Conservation (phyloP, 1,140 invertebrate species). For the Danaus melanippus region DNA sequence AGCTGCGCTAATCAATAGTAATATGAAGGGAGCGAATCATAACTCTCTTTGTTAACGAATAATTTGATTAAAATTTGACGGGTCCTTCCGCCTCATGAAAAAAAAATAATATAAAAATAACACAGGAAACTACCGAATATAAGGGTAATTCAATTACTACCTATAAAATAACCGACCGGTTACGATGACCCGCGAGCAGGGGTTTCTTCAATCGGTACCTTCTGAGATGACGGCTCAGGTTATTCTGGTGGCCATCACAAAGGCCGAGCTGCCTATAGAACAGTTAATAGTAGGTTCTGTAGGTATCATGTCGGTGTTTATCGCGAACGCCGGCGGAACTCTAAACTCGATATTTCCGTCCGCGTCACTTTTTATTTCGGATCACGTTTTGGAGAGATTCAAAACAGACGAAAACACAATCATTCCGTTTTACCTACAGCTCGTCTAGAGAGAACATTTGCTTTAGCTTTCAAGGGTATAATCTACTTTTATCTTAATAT, state of each 20-base stretch:
- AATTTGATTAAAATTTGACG: constrained; percentile 68
- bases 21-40: constrained; percentile 40
- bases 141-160: constrained; percentile 57
- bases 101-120: constrained; percentile 36
- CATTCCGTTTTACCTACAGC: too few relatives aligned
- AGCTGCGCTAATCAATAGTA: constrained; percentile 31
- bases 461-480: too few relatives aligned
- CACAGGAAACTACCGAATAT: constrained; percentile 48
- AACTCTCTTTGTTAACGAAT: constrained; percentile 48
- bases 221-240: constrained; percentile 16
- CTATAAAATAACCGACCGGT: constrained; percentile 27
- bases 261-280: constrained; percentile 31
- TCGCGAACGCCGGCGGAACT: constrained; percentile 48
- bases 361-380: not conserved
- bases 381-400: too few relatives aligned
- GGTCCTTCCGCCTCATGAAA: constrained; percentile 45
- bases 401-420: too few relatives aligned
- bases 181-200: constrained; percentile 18
- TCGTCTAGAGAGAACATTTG: too few relatives aligned
- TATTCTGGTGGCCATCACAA: constrained; percentile 26
- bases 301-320: constrained; percentile 57
- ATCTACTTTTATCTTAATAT: too few relatives aligned
- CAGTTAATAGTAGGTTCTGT: constrained; percentile 41
- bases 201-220: constrained; percentile 8
- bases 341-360: constrained; percentile 60